Conservation (phyloP, 2,113 vertebrate species). For the Sphaerodactylus townsendi region DNA sequence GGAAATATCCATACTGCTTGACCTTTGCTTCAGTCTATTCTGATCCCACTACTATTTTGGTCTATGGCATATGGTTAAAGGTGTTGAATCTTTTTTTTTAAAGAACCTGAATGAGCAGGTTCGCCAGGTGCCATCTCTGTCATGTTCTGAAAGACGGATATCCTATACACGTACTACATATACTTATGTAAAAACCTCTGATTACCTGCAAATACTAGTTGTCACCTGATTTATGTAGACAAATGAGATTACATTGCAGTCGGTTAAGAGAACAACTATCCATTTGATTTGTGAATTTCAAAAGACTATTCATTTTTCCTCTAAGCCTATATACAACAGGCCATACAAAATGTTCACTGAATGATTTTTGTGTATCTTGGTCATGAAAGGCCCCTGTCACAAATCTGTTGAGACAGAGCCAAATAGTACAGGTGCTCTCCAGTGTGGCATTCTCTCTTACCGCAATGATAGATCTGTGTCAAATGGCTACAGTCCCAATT, state of each 20-base stretch:
- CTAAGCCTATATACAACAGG: not conserved
- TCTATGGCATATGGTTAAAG: not conserved
- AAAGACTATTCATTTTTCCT: conserved; percentile 24
- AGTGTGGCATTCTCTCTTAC: not conserved
- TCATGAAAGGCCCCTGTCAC: conserved; percentile 15
- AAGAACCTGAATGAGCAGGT: not conserved
- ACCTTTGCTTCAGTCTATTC: not conserved
- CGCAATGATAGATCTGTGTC: conserved; percentile 11
- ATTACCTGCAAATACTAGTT: not conserved
- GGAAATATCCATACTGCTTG: too few relatives aligned
- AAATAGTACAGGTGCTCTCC: not conserved
- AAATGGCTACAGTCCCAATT: conserved; percentile 2
- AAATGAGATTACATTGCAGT: not conserved
- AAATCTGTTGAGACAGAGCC: conserved; percentile 11
- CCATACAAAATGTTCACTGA: conserved; percentile 2
- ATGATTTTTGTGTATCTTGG: conserved; percentile 9
- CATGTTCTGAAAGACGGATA: not conserved
- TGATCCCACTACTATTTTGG: not conserved
- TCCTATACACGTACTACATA: not conserved
- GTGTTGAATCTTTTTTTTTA: not conserved
- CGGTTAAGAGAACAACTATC: not conserved
- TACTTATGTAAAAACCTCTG: not conserved
- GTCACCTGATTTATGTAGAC: not conserved
- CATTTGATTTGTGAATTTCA: conserved; percentile 19
- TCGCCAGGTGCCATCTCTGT: not conserved